These are phyloP conservation scores for Orius laevigatus DNA, from an alignment of 1,140 invertebrate species.

Conservation along the genomic window DNA sequence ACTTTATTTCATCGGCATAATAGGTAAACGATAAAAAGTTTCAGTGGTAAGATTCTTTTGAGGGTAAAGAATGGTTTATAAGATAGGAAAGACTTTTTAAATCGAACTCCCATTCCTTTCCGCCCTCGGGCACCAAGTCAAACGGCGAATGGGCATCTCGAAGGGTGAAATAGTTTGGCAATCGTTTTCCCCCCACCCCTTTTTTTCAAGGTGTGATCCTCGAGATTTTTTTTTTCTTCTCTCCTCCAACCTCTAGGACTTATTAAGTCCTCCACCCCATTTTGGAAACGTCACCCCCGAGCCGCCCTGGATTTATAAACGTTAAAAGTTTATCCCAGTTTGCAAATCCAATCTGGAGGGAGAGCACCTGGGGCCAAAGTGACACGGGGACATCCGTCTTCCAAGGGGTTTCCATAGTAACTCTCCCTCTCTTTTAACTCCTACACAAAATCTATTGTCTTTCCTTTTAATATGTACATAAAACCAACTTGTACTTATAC, in stretches of 20 bases:
- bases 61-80: too few species aligned
- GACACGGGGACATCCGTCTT: constrained; percentile 5
- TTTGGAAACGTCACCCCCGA: background rate
- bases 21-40: too few species aligned
- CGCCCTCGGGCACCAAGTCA: too few species aligned
- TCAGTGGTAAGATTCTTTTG: too few species aligned
- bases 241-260: background rate
- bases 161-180: constrained; percentile 6
- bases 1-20: too few species aligned
- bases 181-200: background rate
- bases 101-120: too few species aligned
- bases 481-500: background rate
- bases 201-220: background rate
- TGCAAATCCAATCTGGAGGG: constrained; percentile 8
- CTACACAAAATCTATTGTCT: background rate
- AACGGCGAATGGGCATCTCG: too few species aligned
- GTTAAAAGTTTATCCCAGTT: constrained; percentile 7
- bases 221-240: background rate
- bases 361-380: constrained; percentile 1
- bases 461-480: background rate
- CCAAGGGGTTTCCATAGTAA: constrained; percentile 4
- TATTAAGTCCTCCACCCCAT: constrained; percentile 6
- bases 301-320: constrained; percentile 5
- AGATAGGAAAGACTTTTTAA: too few species aligned
- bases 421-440: background rate